Evolutionary conservation across 1,140 invertebrate genomes (phyloP), one percentile per base, ranked within the genome.

Genomic region (Marisa cornuarietis): DNA sequence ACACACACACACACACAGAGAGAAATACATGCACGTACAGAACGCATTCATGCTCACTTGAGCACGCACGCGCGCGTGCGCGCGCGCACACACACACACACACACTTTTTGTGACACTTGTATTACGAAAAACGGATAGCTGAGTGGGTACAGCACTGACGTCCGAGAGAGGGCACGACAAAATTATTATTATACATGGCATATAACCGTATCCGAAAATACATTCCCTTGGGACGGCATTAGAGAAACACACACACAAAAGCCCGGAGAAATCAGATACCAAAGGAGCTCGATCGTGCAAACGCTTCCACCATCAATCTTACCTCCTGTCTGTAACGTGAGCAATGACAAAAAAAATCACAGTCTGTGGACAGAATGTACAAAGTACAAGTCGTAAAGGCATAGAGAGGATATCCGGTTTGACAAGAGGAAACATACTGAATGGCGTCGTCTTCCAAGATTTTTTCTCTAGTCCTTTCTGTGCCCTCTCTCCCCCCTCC

Each of bases 81-180:
- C 66, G n/a, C 66, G 42, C 66, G n/a, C 66, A 69, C 66, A 22
- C 66, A 69, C 66, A 69, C 66, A 69, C 66, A 69, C 22, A 24
- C n/a, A n/a, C n/a, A n/a, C n/a, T 42, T 31, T 42, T 10, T 26
- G 22, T 51, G 54, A n/a, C n/a, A n/a, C n/a, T n/a, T n/a, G n/a
- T n/a, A n/a, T n/a, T n/a, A n/a, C n/a, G n/a, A n/a, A n/a, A n/a
- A n/a, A n/a, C n/a, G n/a, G n/a, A 51, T 61, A 49, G 31, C n/a
- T 26, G 51, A 31, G 65, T n/a, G 16, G 24, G 26, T 42, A 10
- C 16, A 16, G 62, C 13, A 22, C 31, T 58, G 20, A 69, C 54
- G 61, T 65, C n/a, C 22, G 6, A 1, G 20, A 16, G 61, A 69
- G 52, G 62, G 49, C 3, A n/a, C n/a, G n/a, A n/a, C n/a, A n/a